A percentile compares a stretch with the other conserved stretches of the same genome.
phyloP scores from a whole-genome alignment of 2,113 vertebrate species.

The Garra rufa region DNA sequence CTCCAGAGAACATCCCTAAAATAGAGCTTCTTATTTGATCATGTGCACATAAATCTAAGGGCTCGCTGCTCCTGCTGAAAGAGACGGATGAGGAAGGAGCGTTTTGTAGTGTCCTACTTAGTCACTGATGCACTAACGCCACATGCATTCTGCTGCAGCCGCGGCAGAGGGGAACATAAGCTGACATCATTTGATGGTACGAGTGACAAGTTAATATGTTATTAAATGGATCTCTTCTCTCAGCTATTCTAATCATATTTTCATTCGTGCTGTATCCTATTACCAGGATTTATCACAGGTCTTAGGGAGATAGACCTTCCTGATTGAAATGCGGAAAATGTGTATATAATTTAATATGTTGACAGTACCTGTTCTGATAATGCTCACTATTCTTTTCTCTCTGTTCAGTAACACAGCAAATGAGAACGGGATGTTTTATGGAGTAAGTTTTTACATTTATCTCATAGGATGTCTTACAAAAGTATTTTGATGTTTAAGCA shows the following conservation, averaged over 20 bases:
- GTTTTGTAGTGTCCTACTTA: conserved; percentile 75
- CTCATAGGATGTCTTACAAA: background rate
- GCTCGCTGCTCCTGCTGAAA: conserved; percentile 57
- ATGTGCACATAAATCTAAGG: conserved; percentile 42
- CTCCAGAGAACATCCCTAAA: conserved; percentile 45
- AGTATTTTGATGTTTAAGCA: background rate
- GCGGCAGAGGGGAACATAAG: conserved; percentile 43
- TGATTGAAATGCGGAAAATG: conserved; percentile 34
- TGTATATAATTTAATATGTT: conserved; percentile 14
- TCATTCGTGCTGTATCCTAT: conserved; percentile 49
- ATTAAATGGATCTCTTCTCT: conserved; percentile 42
- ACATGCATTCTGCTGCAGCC: conserved; percentile 64
- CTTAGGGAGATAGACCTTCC: conserved; percentile 14
- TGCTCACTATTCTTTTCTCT: background rate
- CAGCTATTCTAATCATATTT: conserved; percentile 31
- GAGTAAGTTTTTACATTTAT: background rate
- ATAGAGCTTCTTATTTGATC: conserved; percentile 55
- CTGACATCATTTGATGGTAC: conserved; percentile 33
- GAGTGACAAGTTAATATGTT: conserved; percentile 43
- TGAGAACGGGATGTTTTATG: background rate
- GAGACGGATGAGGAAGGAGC: conserved; percentile 53
- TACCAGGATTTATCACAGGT: conserved; percentile 52
- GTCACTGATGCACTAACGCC: conserved; percentile 71
- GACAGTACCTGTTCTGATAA: conserved; percentile 19
- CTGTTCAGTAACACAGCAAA: background rate